Base-by-base conservation (phyloP, 2,797 vertebrate species). In the Argyrosomus regius region DNA sequence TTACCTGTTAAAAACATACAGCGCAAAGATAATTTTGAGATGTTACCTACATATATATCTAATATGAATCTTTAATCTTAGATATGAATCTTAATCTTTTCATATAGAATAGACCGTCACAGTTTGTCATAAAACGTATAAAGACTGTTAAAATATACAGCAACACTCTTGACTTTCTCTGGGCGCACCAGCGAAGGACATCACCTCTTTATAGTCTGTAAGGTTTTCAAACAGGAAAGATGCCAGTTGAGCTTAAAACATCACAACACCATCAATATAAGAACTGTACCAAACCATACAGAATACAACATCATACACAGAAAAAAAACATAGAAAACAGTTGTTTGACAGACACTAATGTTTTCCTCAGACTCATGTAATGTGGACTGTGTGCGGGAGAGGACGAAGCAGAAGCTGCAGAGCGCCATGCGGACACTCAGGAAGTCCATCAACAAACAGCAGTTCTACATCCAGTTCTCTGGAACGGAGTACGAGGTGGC, bases 361-460 rank as follows among this genome's bases (percentile, higher is more conserved):
- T 14, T 62, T 28, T 7, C 80, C 85, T 86, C 88, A 99, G 98
- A 98, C 64, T 81, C 94, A 3, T 99, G 98, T 39, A 96, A 97
- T 28, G 90, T 95, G 5, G 96, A 98, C 72, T 99, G 98, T 54
- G 82, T 97, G 84, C 92, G 96, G 72, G 97, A 96, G 91, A 96
- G 88, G 70, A 96, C 95, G 41, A 97, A 97, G 87, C 97, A 97
- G 94, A 97, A 96, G 90, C 85, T 99, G 82, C 97, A 98, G 95
- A 96, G 93, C 0, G 96, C 97, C 85, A 95, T 99, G 95, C 96
- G 96, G 80, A 97, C 96, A 0, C 96, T 99, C 82, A 95, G 97
- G 65, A 99, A 97, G 95, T 97, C 98, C 80, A 96, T 99, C 91
- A 97, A 96, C 92, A 97, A 97, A 75, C 98, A 99, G 91, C 98